These are phyloP conservation scores for Danio kyathit DNA, from an alignment of 2,797 vertebrate genomes.

Conservation along the genomic window DNA sequence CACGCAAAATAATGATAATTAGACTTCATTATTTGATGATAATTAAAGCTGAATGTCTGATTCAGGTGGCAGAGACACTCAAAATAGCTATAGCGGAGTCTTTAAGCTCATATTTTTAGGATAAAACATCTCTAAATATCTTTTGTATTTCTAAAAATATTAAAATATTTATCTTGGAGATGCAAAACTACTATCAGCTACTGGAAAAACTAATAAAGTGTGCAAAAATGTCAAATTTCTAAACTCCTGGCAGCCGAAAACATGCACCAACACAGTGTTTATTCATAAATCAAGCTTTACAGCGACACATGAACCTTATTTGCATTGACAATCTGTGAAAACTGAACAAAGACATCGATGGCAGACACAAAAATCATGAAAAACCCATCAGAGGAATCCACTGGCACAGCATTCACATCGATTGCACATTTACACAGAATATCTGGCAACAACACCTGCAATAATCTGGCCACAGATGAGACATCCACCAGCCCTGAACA, in stretches of 20 bases:
- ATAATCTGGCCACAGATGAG: slow-evolving; percentile 9
- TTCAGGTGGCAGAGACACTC: too few species aligned
- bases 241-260: slow-evolving; percentile 14
- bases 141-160: too few species aligned
- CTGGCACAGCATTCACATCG: neutral
- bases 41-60: too few species aligned
- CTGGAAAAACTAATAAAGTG: too few species aligned
- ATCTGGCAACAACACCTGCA: slow-evolving; percentile 4
- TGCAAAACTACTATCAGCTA: too few species aligned
- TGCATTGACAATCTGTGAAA: slow-evolving; percentile 22
- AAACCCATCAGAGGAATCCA: neutral
- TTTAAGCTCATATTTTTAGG: too few species aligned
- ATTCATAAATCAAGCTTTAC: neutral
- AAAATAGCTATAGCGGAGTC: too few species aligned
- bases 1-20: too few species aligned
- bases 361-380: neutral
- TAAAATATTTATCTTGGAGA: too few species aligned
- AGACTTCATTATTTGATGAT: too few species aligned
- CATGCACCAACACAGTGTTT: neutral
- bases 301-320: neutral
- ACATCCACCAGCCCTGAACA: neutral
- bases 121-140: too few species aligned
- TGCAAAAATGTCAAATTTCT: too few species aligned
- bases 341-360: neutral
- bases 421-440: neutral